A percentile compares a stretch with the other conserved stretches of the same genome.
Evolutionary conservation across 2,113 vertebrate genomes (phyloP).

Genomic region (Cathartes aura): DNA sequence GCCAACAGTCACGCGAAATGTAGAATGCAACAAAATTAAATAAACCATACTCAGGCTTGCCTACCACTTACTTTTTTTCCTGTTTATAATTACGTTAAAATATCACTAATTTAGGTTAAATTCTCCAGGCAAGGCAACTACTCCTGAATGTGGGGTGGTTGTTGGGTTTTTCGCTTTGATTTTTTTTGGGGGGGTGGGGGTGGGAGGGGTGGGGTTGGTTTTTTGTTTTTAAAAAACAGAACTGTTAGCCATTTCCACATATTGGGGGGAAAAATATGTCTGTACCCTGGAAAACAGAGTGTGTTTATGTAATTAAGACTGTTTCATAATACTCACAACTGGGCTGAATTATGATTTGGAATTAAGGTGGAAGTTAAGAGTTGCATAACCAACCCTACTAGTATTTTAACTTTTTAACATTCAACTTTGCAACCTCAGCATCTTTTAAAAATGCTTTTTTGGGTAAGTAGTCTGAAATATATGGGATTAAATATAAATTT

Average conservation of each 20-base stretch:
- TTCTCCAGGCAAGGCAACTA: not conserved
- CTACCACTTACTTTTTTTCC: not conserved
- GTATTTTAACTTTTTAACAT: not conserved
- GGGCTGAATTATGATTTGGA: not conserved
- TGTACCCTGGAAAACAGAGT: not conserved
- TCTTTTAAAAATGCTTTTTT: not conserved
- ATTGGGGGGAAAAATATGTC: not conserved
- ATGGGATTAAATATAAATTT: not conserved
- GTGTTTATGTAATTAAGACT: not conserved
- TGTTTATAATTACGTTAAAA: not conserved
- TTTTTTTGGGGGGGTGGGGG: not conserved
- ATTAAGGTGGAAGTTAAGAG: not conserved
- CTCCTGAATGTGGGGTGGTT: not conserved
- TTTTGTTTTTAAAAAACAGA: not conserved
- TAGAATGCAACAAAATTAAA: not conserved
- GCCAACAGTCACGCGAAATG: accelerated
- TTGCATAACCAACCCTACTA: not conserved
- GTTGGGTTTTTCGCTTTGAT: accelerated
- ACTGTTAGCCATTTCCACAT: not conserved
- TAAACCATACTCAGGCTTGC: not conserved
- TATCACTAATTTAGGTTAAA: not conserved
- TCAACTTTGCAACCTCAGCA: not conserved
- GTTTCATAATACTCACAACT: not conserved
- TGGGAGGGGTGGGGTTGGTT: too few species aligned
- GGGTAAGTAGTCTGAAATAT: not conserved